A percentile compares a stretch with the other conserved stretches of the same genome.
phyloP scores from a whole-genome alignment of 2,113 vertebrate species.

The Ctenomys sociabilis region DNA sequence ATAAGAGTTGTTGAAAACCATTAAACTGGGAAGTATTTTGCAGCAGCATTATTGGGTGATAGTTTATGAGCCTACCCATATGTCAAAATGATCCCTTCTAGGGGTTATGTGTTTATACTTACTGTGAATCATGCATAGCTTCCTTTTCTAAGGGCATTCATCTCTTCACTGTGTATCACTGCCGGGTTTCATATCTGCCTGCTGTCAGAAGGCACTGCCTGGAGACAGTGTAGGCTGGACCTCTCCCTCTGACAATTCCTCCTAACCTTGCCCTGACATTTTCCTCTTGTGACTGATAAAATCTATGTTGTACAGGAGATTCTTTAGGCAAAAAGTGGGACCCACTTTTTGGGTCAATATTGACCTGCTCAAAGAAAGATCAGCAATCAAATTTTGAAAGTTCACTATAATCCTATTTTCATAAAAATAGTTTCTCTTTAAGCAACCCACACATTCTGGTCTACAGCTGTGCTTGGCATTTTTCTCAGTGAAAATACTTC shows the following conservation, averaged over 20 bases:
- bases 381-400: neutral
- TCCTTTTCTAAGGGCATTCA: neutral
- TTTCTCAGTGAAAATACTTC: conserved; percentile 36
- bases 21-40: neutral
- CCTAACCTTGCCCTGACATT: neutral
- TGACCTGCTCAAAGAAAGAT: neutral
- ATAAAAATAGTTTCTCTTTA: neutral
- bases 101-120: neutral
- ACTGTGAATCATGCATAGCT: neutral
- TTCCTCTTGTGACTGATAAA: neutral
- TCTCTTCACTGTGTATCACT: neutral
- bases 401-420: neutral
- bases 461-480: conserved; percentile 6
- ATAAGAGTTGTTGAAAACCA: neutral
- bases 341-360: too few species aligned
- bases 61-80: neutral
- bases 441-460: neutral
- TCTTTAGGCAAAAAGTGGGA: neutral
- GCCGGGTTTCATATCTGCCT: neutral
- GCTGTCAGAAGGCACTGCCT: too few species aligned
- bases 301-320: fast-evolving
- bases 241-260: too few species aligned
- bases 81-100: neutral
- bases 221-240: fast-evolving
- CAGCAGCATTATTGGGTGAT: neutral